Evolutionary conservation across 2,888 invertebrate species (phyloP).

Genomic region (Tupiocoris notatus): DNA sequence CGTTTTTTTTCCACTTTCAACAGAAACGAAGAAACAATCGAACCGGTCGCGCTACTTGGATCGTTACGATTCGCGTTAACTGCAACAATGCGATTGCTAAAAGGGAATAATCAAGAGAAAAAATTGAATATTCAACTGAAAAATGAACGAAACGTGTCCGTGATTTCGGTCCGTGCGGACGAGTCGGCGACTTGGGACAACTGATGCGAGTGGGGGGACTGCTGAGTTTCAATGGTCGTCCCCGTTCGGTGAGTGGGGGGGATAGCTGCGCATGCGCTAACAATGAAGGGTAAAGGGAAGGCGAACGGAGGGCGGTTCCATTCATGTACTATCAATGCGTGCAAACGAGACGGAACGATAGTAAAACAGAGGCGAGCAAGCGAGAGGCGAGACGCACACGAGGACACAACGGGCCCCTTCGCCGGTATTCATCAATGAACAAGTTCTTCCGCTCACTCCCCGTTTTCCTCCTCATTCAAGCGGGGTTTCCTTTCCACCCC

Average conservation of each 20-base stretch:
- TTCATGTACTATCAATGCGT: slow-evolving; percentile 10
- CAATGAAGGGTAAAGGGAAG: not conserved
- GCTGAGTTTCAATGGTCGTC: slow-evolving; percentile 37
- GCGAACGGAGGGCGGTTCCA: slow-evolving; percentile 19
- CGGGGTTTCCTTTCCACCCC: not conserved
- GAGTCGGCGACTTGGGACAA: not conserved
- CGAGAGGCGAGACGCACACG: slow-evolving; percentile 10
- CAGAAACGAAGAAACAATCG: no score
- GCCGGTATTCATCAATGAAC: slow-evolving; percentile 41
- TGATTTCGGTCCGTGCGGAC: not conserved
- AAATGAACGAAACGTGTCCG: not conserved
- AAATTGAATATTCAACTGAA: not conserved
- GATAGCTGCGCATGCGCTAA: slow-evolving; percentile 20
- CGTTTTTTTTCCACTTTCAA: no score
- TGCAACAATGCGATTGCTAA: no score
- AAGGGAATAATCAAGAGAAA: no score
- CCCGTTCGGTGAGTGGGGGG: slow-evolving; percentile 1
- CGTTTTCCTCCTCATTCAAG: slow-evolving; percentile 20
- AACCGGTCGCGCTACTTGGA: no score
- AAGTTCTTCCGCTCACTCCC: slow-evolving; percentile 5
- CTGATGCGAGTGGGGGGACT: slow-evolving; percentile 39
- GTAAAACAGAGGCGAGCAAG: not conserved
- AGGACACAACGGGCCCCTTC: slow-evolving; percentile 8
- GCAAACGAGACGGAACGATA: not conserved
- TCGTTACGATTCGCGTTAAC: no score